A percentile compares a stretch with the other conserved stretches of the same genome.
phyloP scores from a whole-genome alignment of 2,797 vertebrate species.

The Muscicapa comitata region DNA sequence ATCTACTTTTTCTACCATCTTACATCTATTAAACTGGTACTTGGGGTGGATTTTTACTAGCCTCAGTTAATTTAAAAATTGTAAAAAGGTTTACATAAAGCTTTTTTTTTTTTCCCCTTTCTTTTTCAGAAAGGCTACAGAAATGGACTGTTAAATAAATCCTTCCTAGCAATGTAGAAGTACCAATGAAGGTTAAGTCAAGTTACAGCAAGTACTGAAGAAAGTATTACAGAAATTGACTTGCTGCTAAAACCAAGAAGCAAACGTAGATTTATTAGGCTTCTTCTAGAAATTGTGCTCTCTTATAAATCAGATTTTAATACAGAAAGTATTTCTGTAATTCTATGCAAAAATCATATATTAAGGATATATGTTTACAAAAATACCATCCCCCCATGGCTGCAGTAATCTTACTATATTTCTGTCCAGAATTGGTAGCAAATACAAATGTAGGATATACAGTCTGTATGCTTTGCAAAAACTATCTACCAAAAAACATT shows the following conservation, averaged over 20 bases:
- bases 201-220: neutral
- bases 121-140: neutral
- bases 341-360: neutral
- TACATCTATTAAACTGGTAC: neutral
- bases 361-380: neutral
- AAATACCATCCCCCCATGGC: neutral
- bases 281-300: neutral
- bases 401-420: neutral
- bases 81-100: neutral
- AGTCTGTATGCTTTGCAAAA: neutral
- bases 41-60: neutral
- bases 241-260: neutral
- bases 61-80: neutral
- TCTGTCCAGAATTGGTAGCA: neutral
- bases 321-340: neutral
- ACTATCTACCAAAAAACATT: neutral
- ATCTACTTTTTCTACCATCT: neutral
- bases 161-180: neutral
- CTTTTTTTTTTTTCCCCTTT: neutral
- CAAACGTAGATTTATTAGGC: neutral
- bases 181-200: neutral
- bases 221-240: neutral
- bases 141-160: neutral
- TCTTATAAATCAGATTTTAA: neutral
- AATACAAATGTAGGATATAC: neutral